Conservation (phyloP, 2,797 vertebrate species). For the Apogon talboti region DNA sequence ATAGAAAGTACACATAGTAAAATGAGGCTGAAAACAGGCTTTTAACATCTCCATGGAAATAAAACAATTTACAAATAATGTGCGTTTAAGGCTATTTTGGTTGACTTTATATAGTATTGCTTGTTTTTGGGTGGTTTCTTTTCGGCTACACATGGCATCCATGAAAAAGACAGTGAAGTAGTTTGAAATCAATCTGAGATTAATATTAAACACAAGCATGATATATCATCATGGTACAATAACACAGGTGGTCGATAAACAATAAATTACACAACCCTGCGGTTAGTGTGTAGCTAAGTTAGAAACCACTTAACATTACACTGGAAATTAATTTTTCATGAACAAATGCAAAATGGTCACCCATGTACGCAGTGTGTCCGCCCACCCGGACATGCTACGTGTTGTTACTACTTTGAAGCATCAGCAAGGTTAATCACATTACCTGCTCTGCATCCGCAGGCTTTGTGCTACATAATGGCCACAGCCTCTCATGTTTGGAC, state of each 20-base stretch:
- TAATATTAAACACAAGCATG: background rate
- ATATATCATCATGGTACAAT: background rate
- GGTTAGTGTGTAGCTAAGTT: background rate
- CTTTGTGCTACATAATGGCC: constrained; percentile 46
- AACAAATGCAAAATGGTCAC: background rate
- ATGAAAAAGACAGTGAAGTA: no score
- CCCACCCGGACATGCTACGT: background rate
- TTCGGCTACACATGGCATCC: no score
- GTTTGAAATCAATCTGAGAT: no score
- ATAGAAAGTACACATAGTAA: no score
- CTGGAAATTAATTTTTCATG: background rate
- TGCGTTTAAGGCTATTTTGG: no score
- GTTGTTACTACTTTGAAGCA: constrained; percentile 44
- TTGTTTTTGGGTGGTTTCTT: no score
- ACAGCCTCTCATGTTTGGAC: constrained; percentile 32
- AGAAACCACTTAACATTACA: constrained; percentile 3
- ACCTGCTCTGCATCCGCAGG: constrained; percentile 50
- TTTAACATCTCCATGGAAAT: no score
- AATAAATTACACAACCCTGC: background rate
- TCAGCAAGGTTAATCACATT: constrained; percentile 73
- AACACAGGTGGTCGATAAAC: constrained; percentile 2
- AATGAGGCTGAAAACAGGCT: no score
- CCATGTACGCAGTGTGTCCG: background rate
- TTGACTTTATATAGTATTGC: no score
- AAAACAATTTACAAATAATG: no score